Evolutionary conservation across 2,113 vertebrate species (phyloP), one percentile per base, ranked within the genome.

Genomic region (Dipodomys spectabilis): DNA sequence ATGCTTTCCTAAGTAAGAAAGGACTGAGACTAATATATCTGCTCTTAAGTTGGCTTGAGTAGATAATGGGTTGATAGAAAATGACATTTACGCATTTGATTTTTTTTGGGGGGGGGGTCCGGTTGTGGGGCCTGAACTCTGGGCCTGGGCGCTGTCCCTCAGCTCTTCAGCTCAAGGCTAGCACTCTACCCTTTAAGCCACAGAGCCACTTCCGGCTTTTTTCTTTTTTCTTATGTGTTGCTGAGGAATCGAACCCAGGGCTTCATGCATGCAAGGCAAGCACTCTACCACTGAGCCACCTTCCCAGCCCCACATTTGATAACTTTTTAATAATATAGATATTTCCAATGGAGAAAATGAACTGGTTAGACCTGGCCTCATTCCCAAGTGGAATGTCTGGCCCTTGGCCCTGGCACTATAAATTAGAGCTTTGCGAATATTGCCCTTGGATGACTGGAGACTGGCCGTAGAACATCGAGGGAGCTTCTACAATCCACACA

Each of bases 1-100:
- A 23, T 91, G 53, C 25, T 92, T 92, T 93, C 74, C 45, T 83
- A 80, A 60, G 16, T 25, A 72, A 64, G 49, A 80, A 88, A 88
- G 53, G 83, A 65, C 49, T n/a, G 10, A 64, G 22, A 18, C 39
- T 57, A 65, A 11, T 2, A 25, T 82, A 49, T 44, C 22, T 71
- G 3, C 28, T 89, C 64, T 93, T 57, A 91, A 57, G 35, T 23
- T 83, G 11, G 57, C 22, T 57, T 67, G 49, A 67, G 19, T 82
- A 82, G 79, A 72, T 62, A 94, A 57, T 64, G 12, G 15, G 2
- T 62, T 86, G 73, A 27, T 30, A 25, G 57, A 68, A 92, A 91
- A 69, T 78, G 22, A 32, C 19, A 68, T 90, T 93, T 82, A 72
- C 8, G 39, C 72, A 25, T 53, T 32, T 68, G 68, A 1, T 60